phyloP scores from a whole-genome alignment of 2,888 invertebrate species.

The Eulithis prunata region DNA sequence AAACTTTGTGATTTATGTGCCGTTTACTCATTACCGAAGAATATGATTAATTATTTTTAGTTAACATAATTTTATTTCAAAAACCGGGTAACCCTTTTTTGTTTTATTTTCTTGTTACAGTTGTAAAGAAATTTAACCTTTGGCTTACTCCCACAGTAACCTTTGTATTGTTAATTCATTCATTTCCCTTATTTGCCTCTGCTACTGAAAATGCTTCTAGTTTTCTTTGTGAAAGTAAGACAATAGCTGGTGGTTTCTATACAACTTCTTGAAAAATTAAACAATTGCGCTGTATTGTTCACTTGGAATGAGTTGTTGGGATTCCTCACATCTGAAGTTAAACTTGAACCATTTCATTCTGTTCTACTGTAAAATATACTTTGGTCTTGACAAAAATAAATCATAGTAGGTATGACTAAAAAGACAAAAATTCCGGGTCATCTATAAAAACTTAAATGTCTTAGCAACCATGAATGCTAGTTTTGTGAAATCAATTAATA shows the following conservation, averaged over 20 bases:
- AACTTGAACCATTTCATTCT: no score
- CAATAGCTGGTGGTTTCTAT: constrained; percentile 17
- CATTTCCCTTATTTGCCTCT: constrained; percentile 33
- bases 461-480: no score
- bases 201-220: constrained; percentile 5
- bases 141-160: background rate
- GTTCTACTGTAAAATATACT: no score
- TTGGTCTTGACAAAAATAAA: no score
- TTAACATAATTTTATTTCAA: background rate
- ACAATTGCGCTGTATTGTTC: constrained; percentile 10
- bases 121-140: background rate
- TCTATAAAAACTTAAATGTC: no score
- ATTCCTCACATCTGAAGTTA: no score
- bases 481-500: no score
- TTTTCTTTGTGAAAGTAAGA: constrained; percentile 22
- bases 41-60: no score
- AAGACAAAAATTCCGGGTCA: no score
- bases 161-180: constrained; percentile 32
- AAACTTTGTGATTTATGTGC: no score
- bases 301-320: constrained; percentile 3
- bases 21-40: no score
- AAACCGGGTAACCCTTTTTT: background rate
- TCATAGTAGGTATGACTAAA: no score
- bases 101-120: background rate
- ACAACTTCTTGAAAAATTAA: constrained; percentile 16